Percentiles rank a stretch among this genome's conserved stretches.
Evolutionary conservation across 2,888 invertebrate genomes (phyloP).

Genomic region (Pteria penguin): DNA sequence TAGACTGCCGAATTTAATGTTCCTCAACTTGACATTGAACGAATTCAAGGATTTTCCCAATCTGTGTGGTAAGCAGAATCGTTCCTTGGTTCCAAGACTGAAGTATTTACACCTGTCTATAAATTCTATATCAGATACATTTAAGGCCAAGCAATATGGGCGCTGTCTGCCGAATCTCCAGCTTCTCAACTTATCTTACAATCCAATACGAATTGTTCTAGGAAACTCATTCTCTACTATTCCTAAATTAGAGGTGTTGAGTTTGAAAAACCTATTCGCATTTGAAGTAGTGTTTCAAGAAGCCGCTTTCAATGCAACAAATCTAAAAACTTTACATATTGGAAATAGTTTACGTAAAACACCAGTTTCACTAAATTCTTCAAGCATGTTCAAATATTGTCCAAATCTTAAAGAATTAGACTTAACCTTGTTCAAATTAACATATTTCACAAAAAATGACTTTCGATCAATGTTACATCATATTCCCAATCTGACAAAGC

Average conservation of each 20-base stretch:
- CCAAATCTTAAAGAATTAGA: not conserved
- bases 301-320: not conserved
- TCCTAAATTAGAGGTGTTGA: not conserved
- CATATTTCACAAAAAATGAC: not conserved
- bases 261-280: conserved; percentile 1
- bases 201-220: conserved; percentile 4
- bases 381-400: conserved; percentile 4
- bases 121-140: conserved; percentile 7
- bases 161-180: conserved; percentile 10
- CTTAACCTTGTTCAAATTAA: conserved; percentile 3
- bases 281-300: conserved; percentile 6
- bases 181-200: conserved; percentile 14
- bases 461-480: conserved; percentile 3
- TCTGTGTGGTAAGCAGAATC: not conserved
- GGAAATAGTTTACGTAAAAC: conserved; percentile 5
- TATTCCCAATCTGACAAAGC: not conserved
- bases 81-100: not conserved
- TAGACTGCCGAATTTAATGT: not conserved
- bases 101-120: not conserved
- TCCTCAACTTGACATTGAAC: conserved; percentile 8
- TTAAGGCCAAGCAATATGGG: not conserved
- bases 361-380: not conserved
- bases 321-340: not conserved
- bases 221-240: conserved; percentile 14
- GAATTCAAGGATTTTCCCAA: not conserved